These are phyloP conservation scores for Xestia xanthographa DNA, from an alignment of 2,888 invertebrate species.

Conservation along the genomic window DNA sequence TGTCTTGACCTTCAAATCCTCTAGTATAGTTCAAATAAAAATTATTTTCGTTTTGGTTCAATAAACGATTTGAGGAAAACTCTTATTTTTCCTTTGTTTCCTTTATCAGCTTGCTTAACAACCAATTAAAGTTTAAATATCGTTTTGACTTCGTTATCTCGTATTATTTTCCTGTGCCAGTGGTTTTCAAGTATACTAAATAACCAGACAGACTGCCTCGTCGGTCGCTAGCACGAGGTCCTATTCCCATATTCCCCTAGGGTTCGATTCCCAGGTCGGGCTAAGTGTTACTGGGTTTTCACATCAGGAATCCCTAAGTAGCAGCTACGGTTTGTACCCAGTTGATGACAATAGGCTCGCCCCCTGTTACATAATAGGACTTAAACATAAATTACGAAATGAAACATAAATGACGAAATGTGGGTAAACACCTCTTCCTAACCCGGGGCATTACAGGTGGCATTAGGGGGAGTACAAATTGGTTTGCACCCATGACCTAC, in stretches of 20 bases:
- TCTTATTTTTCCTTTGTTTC: not conserved
- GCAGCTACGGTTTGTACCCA: not conserved
- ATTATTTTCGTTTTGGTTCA: not conserved
- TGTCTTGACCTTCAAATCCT: not conserved
- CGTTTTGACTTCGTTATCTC: not conserved
- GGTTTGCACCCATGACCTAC: not conserved
- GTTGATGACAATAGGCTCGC: not conserved
- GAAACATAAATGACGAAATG: not conserved
- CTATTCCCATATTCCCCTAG: too few species aligned
- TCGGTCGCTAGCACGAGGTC: not conserved
- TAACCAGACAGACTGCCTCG: not conserved
- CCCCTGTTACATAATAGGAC: not conserved
- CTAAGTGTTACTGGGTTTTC: not conserved
- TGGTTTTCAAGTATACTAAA: slow-evolving; percentile 16
- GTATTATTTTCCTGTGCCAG: slow-evolving; percentile 25
- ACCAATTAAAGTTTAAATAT: not conserved
- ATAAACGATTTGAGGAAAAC: too few species aligned
- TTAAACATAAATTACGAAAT: not conserved
- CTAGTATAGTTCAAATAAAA: not conserved
- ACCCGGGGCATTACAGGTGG: too few species aligned
- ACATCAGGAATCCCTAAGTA: not conserved
- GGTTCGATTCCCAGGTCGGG: not conserved
- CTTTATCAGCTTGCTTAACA: not conserved
- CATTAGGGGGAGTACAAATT: not conserved
- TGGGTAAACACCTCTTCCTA: not conserved